Evolutionary conservation across 2,797 vertebrate genomes (phyloP), one percentile per base, ranked within the genome.

Genomic region (Catharus ustulatus): DNA sequence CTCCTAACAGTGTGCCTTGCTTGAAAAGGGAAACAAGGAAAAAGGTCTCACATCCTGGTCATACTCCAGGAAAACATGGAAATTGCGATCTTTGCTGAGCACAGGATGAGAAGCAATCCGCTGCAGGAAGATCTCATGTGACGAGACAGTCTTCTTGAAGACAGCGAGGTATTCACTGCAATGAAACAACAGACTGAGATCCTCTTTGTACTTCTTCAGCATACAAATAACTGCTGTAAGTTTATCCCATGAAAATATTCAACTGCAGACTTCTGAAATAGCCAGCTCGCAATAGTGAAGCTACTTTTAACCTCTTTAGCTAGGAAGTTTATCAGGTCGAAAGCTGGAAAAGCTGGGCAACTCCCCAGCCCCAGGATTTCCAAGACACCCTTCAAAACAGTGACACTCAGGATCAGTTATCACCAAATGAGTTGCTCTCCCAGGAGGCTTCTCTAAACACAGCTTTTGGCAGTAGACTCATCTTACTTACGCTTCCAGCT

Each of bases 91-190:
- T 98, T 99, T 99, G 98, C 98, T 99, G 94, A 99, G 98, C 96
- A 98, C 95, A 48, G 99, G 98, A 79, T 99, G 99, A 87, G 98
- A 99, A 52, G 99, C 98, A 89, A 99, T 97, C 89, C 99, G 96
- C 97, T 99, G 99, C 87, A 99, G 98, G 95, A 99, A 99, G 79
- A 99, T 96, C 97, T 99, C 99, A 69, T 99, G 99, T 38, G 99
- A 99, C 80, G 99, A 99, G 45, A 99, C 99, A 8, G 99, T 99
- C 98, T 99, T 99, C 98, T 99, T 99, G 97, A 99, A 99, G 85
- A 99, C 99, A 68, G 99, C 99, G 4, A 99, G 98, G 95, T 99
- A 99, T 96, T 98, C 98, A 90, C 98, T 98, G 91, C 82, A 97
- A 97, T 67, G 77, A 18, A 54, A 86, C 43, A 73, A 89, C 29